Base-by-base conservation (phyloP, 1,140 invertebrate species). In the Aphidius ervi region DNA sequence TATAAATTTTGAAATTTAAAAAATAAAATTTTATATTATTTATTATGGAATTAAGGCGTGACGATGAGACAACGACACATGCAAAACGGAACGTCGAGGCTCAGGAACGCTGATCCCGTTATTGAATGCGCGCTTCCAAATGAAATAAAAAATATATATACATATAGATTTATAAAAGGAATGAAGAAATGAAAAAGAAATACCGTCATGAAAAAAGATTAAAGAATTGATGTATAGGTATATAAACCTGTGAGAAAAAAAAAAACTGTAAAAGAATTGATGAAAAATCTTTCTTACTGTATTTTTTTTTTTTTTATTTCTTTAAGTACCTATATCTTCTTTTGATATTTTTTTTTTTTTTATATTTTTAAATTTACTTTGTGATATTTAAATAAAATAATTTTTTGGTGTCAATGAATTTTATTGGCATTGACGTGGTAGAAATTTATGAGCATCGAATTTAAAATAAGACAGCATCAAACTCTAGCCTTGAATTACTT, bases 91-190 rank as follows among this genome's bases (percentile, higher is more conserved):
- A 37, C 50, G 52, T 54, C 46, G 59, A 43, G 42, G 53, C 53
- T 55, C 47, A 61, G 46, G 59, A 61, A 61, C 59, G 59, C 59
- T 45, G 40, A 46, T 61, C 46, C 59, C 59, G 59, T 61, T 61
- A 61, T 7, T 43, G 43, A 45, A 48, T 52, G 49, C 49, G n/a
- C 16, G 23, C 23, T 16, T 31, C 5, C 16, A 43, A 42, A 23
- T 43, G 37, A 50, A 50, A 50, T n/a, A 50, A 41, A 16, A 59
- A 41, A 45, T 23, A 37, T n/a, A 46, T 9, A 9, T 7, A 39
- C 6, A 4, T 9, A 46, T 40, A 43, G 43, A 55, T 45, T 46
- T 43, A 31, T 45, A n/a, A 54, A 45, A 45, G 41, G 43, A 9
- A 54, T 46, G 41, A 50, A 42, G 40, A 52, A 50, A 52, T 50